Evolutionary conservation across 2,797 vertebrate genomes (phyloP).

Genomic region (Varecia variegata): DNA sequence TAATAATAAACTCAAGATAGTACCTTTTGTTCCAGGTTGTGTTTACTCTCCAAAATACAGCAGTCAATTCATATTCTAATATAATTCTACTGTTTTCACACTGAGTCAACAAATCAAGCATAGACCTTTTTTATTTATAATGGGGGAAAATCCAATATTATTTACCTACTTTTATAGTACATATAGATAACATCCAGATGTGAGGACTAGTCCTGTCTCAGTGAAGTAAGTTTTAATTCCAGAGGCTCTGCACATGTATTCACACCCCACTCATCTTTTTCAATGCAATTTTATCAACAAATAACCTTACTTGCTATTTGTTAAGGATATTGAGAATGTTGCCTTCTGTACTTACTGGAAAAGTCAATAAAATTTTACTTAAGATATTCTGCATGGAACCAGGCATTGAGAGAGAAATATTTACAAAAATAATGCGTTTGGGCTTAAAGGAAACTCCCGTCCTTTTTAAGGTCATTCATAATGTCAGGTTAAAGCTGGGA

Average conservation of each 20-base stretch:
- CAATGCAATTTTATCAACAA: not conserved
- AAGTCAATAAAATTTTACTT: not conserved
- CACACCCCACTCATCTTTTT: not conserved
- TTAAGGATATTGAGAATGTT: not conserved
- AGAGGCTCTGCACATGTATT: not conserved
- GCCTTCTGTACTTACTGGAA: not conserved
- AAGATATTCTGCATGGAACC: not conserved
- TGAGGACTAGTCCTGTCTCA: not conserved
- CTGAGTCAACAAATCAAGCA: slow-evolving; percentile 38
- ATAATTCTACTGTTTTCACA: slow-evolving; percentile 35
- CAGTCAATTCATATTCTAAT: slow-evolving; percentile 68
- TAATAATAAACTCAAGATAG: slow-evolving; percentile 60
- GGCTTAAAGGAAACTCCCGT: not conserved
- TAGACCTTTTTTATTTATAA: not conserved
- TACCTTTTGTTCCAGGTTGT: slow-evolving; percentile 47
- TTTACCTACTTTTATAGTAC: not conserved
- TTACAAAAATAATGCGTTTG: not conserved
- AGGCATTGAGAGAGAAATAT: not conserved
- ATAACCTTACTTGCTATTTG: not conserved
- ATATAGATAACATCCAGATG: not conserved
- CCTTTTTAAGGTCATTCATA: not conserved
- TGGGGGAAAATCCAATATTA: not conserved
- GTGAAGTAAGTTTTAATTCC: not conserved
- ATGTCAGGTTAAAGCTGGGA: not conserved
- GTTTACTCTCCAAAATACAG: slow-evolving; percentile 69